Conservation (phyloP, 2,888 invertebrate species). For the Nowickia ferox region DNA sequence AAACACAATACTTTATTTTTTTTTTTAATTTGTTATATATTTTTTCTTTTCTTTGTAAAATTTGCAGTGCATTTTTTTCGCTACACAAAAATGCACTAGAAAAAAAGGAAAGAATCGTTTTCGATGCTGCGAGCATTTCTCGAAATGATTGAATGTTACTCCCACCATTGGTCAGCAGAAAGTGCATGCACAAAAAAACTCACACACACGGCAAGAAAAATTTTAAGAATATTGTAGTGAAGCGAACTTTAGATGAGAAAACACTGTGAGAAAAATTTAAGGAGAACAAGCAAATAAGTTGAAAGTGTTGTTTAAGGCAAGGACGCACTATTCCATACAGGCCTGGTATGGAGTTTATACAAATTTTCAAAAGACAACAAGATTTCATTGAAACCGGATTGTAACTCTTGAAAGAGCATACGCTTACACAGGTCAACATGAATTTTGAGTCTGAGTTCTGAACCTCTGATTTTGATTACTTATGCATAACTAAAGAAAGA, state of each 20-base stretch:
- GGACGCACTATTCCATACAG: too few relatives aligned
- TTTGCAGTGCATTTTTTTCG: constrained; percentile 51
- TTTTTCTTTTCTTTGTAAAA: constrained; percentile 15
- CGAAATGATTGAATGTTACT: constrained; percentile 67
- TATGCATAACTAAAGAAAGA: too few relatives aligned
- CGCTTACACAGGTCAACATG: too few relatives aligned
- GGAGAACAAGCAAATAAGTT: not conserved
- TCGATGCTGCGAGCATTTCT: constrained; percentile 44
- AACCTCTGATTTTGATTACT: too few relatives aligned
- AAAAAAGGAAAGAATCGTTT: constrained; percentile 44
- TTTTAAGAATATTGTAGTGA: constrained; percentile 19
- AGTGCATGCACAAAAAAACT: not conserved
- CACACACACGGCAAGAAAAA: constrained; percentile 42
- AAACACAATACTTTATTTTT: constrained; percentile 59
- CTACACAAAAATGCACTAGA: constrained; percentile 53
- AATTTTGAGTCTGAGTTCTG: too few relatives aligned
- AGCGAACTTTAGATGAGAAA: not conserved
- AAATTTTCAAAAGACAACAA: too few relatives aligned
- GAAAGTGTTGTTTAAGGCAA: too few relatives aligned
- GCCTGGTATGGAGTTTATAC: too few relatives aligned
- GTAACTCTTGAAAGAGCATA: too few relatives aligned
- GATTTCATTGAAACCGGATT: too few relatives aligned
- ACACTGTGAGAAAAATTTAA: constrained; percentile 22
- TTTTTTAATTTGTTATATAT: constrained; percentile 30
- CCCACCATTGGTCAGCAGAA: constrained; percentile 50